A percentile compares a stretch with the other conserved stretches of the same genome.
Evolutionary conservation across 2,888 invertebrate species (phyloP).

Genomic region (Diarsia dahlii): DNA sequence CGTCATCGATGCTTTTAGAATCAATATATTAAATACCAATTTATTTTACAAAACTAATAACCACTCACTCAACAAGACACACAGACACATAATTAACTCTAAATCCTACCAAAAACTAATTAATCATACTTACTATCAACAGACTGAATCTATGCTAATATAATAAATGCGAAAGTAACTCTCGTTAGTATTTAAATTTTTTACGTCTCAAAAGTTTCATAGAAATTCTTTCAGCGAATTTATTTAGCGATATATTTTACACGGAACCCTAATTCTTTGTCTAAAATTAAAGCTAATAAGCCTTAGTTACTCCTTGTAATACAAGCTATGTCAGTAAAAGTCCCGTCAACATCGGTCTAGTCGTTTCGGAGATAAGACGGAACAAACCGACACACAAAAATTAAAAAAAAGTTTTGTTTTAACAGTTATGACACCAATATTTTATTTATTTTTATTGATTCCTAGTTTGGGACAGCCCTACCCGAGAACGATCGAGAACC

Average conservation of each 20-base stretch:
- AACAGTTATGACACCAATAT: too few species aligned
- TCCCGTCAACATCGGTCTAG: too few species aligned
- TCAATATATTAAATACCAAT: constrained; percentile 11
- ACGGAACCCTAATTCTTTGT: too few species aligned
- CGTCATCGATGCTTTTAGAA: background rate
- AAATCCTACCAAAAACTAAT: background rate
- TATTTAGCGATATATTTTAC: too few species aligned
- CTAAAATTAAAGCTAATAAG: too few species aligned
- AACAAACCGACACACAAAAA: too few species aligned
- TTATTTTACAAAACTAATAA: background rate
- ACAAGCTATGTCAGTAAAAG: too few species aligned
- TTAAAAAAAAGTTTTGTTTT: too few species aligned
- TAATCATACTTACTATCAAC: background rate
- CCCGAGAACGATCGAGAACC: constrained; percentile 33
- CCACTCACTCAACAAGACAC: background rate
- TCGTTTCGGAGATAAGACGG: too few species aligned
- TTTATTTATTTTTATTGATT: too few species aligned
- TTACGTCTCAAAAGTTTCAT: background rate
- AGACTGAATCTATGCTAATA: background rate
- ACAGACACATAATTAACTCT: background rate
- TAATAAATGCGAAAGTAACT: background rate
- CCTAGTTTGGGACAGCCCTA: constrained; percentile 51
- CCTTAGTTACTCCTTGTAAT: too few species aligned
- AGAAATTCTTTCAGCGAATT: too few species aligned
- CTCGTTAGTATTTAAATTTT: background rate